phyloP scores from a whole-genome alignment of 2,113 vertebrate species.

The Salvelinus namaycush region DNA sequence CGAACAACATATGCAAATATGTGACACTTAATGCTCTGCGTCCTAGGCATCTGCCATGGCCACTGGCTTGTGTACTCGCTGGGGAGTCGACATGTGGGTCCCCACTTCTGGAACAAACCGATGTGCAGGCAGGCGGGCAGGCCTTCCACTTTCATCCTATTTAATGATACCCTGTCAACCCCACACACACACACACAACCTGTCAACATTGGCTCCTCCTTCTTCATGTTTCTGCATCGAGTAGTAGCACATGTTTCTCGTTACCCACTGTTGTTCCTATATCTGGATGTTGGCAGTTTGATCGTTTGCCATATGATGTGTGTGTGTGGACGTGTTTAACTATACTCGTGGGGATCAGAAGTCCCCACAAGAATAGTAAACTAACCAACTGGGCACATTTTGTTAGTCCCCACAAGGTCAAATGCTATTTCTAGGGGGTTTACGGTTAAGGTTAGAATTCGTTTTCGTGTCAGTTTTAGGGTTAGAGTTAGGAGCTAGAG shows the following conservation, averaged over 20 bases:
- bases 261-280: constrained; percentile 11
- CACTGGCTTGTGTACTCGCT: constrained; percentile 35
- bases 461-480: no score
- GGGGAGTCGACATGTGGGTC: constrained; percentile 37
- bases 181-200: no score
- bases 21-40: constrained; percentile 54
- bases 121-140: neutral
- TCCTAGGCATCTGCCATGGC: constrained; percentile 58
- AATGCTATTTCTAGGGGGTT: no score
- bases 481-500: no score
- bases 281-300: neutral
- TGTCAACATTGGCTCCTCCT: neutral
- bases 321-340: neutral
- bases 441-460: no score
- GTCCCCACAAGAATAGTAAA: no score
- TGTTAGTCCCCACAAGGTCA: no score
- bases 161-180: constrained; percentile 17
- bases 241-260: constrained; percentile 15
- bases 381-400: no score
- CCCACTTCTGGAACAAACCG: constrained; percentile 21
- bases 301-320: constrained; percentile 17
- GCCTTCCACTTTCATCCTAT: constrained; percentile 19
- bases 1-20: constrained; percentile 59
- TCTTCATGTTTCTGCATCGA: constrained; percentile 6
- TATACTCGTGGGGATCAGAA: no score